Base-by-base conservation (phyloP, 1,140 invertebrate genomes). In the Mylabris phalerata region DNA sequence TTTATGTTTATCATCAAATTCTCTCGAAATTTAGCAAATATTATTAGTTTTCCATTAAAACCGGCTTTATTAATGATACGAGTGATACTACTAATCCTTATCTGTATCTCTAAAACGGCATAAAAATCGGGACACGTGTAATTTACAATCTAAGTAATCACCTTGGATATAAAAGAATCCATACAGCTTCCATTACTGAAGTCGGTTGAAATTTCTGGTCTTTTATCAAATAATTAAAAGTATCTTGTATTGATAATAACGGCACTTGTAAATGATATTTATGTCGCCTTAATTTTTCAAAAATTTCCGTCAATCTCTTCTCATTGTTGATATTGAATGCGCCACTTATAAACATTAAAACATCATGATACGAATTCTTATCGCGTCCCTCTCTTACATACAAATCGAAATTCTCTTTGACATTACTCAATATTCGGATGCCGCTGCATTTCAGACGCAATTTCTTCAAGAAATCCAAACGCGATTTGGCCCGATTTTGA, bases 111-210 rank as follows among this genome's bases (percentile, higher is more conserved):
- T 2, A 48, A 39, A 49, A 41, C 46, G 24, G 26, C 44, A 11
- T 9, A n/a, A 19, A 27, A 50, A 27, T 41, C 3, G 43, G 72
- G 71, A 19, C 19, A 74, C 75, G 19, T 19, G 19, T 2, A 19
- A 19, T 19, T 19, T 32, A 32, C 32, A 5, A 7, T 2, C 7
- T 13, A 13, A 13, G 13, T 13, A 32, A 32, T 69, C 76, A 79
- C 80, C 73, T 77, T 25, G 79, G 77, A 74, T 84, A 82, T 42
- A 84, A 66, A 38, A 82, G 51, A 49, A 82, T 75, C 43, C 76
- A 71, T 56, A 80, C 72, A 68, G 80, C 82, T 43, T 75, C 64
- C 65, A 70, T 76, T 67, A 85, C 82, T 41, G 79, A 76, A 38
- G 75, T 55, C 13, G 67, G 45, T 9, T 69, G 64, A 69, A 78